phyloP scores from a whole-genome alignment of 2,113 vertebrate genomes.

The Microcebus jonahi region DNA sequence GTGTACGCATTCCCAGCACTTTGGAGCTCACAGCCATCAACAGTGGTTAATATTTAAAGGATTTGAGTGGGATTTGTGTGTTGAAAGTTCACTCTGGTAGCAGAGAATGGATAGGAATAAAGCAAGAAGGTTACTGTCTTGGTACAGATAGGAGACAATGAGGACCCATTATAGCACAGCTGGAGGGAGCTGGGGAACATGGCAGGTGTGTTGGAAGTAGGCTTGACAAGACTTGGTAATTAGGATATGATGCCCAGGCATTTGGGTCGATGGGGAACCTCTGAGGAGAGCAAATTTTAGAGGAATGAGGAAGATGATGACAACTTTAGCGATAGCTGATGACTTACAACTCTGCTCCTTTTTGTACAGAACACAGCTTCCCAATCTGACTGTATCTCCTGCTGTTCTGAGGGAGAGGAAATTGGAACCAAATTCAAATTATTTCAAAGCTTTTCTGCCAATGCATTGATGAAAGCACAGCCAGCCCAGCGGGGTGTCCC shows the following conservation, averaged over 20 bases:
- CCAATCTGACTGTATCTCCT: not conserved
- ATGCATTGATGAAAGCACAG: constrained; percentile 34
- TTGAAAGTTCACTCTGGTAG: not conserved
- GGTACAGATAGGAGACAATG: not conserved
- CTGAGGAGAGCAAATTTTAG: not conserved
- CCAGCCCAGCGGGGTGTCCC: not conserved
- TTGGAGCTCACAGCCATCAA: not conserved
- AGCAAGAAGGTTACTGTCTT: not conserved
- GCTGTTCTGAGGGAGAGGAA: not conserved
- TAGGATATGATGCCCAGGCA: not conserved
- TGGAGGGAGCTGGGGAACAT: not conserved
- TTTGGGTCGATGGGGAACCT: not conserved
- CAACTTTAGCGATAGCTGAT: not conserved
- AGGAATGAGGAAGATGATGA: not conserved
- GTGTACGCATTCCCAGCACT: not conserved
- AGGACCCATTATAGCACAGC: not conserved
- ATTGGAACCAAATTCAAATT: not conserved
- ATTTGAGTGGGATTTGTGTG: not conserved
- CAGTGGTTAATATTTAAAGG: not conserved
- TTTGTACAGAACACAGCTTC: not conserved
- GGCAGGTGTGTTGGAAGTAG: not conserved
- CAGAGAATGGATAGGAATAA: not conserved
- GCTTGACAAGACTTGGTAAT: not conserved
- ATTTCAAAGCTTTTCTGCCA: not conserved
- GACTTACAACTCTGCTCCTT: not conserved